These are phyloP conservation scores for Drosophila algonquin DNA, from an alignment of 2,888 invertebrate genomes.

Conservation along the genomic window DNA sequence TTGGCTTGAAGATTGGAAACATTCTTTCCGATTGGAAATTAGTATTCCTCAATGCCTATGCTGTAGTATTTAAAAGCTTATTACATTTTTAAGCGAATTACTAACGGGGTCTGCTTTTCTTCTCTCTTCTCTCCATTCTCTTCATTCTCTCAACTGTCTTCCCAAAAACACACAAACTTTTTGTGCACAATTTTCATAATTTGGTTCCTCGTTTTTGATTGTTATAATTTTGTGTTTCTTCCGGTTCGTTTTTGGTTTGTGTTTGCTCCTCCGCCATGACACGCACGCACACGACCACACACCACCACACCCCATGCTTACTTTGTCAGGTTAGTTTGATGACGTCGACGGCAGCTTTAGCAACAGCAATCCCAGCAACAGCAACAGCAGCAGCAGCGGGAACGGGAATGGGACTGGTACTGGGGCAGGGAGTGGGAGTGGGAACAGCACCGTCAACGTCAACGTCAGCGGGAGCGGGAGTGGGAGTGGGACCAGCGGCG, in stretches of 20 bases:
- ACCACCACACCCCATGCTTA: conserved; percentile 68
- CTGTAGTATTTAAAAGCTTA: background rate
- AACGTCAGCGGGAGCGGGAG: conserved; percentile 26
- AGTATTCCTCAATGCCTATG: background rate
- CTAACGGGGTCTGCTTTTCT: conserved; percentile 55
- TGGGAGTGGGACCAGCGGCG: conserved; percentile 22
- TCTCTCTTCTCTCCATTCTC: conserved; percentile 18
- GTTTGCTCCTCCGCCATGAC: conserved; percentile 36
- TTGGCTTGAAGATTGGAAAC: background rate
- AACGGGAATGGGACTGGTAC: conserved; percentile 32
- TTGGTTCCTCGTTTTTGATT: conserved; percentile 53
- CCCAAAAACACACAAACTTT: conserved; percentile 2
- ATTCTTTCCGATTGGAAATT: no score
- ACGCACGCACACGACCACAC: conserved; percentile 41
- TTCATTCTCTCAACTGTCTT: conserved; percentile 9
- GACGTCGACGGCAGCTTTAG: conserved; percentile 81
- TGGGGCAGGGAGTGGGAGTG: conserved; percentile 37
- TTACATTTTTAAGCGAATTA: conserved; percentile 31
- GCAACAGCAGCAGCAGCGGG: conserved; percentile 39
- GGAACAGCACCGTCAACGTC: conserved; percentile 34
- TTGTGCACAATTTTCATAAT: conserved; percentile 1
- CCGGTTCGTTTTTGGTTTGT: conserved; percentile 56
- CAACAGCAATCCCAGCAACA: conserved; percentile 62
- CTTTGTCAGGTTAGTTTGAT: conserved; percentile 83
- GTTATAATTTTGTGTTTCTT: conserved; percentile 62